A percentile compares a stretch with the other conserved stretches of the same genome.
phyloP scores from a whole-genome alignment of 1,140 invertebrate species.

The Cotesia glomerata region DNA sequence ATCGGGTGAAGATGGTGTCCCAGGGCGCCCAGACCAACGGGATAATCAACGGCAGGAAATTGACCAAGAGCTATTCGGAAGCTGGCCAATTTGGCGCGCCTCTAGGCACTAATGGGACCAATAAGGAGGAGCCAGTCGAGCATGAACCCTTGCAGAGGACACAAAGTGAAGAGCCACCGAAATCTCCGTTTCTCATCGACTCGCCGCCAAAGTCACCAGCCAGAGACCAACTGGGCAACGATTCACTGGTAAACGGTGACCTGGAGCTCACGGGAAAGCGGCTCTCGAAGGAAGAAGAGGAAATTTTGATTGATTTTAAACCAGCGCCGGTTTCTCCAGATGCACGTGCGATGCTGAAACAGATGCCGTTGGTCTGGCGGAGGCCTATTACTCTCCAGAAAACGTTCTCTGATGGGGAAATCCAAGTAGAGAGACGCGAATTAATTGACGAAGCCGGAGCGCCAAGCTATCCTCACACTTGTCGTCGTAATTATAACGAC shows the following conservation, averaged over 20 bases:
- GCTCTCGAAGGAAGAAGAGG: conserved; percentile 68
- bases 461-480: conserved; percentile 59
- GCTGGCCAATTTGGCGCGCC: conserved; percentile 68
- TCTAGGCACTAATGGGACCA: conserved; percentile 43
- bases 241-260: conserved; percentile 2
- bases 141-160: conserved; percentile 81
- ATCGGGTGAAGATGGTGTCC: conserved; percentile 81
- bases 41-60: conserved; percentile 71
- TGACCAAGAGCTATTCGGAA: conserved; percentile 85
- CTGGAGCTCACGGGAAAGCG: background rate
- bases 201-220: conserved; percentile 50
- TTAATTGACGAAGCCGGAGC: conserved; percentile 57
- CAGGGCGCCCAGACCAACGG: conserved; percentile 89
- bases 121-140: conserved; percentile 55
- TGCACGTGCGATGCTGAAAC: conserved; percentile 63
- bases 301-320: conserved; percentile 88
- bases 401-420: conserved; percentile 82
- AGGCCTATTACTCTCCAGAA: conserved; percentile 73
- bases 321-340: conserved; percentile 71
- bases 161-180: conserved; percentile 81
- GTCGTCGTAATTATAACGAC: conserved; percentile 58
- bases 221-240: background rate
- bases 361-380: conserved; percentile 61
- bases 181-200: conserved; percentile 70
- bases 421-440: conserved; percentile 70